These are phyloP conservation scores for Volucella inanis DNA, from an alignment of 2,888 invertebrate genomes.

Conservation along the genomic window DNA sequence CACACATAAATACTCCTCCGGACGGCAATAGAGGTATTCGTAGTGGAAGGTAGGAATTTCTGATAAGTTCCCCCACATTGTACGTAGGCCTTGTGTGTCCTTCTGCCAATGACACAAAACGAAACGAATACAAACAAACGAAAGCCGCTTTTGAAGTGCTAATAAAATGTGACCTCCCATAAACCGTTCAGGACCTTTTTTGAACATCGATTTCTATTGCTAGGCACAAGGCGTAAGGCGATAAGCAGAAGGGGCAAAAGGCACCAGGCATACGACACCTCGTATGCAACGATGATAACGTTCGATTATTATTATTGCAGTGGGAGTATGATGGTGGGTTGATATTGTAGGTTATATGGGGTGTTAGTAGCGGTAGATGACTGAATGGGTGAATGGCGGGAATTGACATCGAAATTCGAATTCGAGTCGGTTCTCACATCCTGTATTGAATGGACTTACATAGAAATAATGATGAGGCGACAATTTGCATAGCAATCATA, in stretches of 20 bases:
- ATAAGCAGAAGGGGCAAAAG: too few species aligned
- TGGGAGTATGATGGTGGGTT: conserved; percentile 15
- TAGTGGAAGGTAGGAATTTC: too few species aligned
- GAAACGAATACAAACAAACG: conserved; percentile 33
- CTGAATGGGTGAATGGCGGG: background rate
- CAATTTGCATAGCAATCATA: conserved; percentile 75
- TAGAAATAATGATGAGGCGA: conserved; percentile 63
- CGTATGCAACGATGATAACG: conserved; percentile 47
- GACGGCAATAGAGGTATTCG: too few species aligned
- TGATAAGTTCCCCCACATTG: background rate
- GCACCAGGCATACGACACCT: background rate
- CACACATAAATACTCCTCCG: conserved; percentile 21
- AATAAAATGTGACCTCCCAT: conserved; percentile 72
- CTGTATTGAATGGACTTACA: conserved; percentile 44
- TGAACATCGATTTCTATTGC: conserved; percentile 46
- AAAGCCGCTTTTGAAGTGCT: conserved; percentile 65
- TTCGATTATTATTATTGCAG: conserved; percentile 59
- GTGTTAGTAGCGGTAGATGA: background rate
- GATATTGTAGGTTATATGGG: too few species aligned
- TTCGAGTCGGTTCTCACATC: conserved; percentile 57
- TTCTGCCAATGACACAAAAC: conserved; percentile 38
- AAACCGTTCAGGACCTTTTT: conserved; percentile 71
- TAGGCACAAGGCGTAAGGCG: conserved; percentile 4
- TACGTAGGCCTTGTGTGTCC: background rate
- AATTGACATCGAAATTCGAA: conserved; percentile 34